Evolutionary conservation across 2,797 vertebrate genomes (phyloP).

Genomic region (Bufotes viridis): DNA sequence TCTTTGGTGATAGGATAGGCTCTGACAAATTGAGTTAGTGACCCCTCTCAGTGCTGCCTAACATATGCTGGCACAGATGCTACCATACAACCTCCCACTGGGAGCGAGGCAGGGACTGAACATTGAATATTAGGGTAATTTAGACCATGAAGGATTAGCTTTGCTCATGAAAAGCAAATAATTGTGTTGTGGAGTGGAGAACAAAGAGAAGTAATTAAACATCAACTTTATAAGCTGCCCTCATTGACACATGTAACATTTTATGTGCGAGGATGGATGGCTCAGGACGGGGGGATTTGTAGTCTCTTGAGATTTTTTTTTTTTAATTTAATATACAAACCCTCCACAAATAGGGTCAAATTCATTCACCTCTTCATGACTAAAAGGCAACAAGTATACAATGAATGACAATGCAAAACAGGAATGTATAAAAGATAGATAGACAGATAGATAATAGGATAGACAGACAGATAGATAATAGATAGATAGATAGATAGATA

Average conservation of each 20-base stretch:
- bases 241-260: constrained; percentile 66
- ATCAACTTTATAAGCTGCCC: constrained; percentile 69
- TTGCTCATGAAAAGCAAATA: constrained; percentile 67
- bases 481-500: constrained; percentile 5
- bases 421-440: background rate
- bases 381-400: background rate
- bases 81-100: constrained; percentile 69
- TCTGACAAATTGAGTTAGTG: constrained; percentile 73
- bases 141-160: constrained; percentile 73
- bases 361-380: background rate
- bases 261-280: constrained; percentile 65
- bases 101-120: constrained; percentile 71
- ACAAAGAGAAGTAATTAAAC: constrained; percentile 70
- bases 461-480: constrained; percentile 30
- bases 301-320: constrained; percentile 63
- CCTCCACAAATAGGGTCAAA: constrained; percentile 1
- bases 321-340: constrained; percentile 70
- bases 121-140: constrained; percentile 83
- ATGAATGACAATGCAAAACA: background rate
- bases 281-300: constrained; percentile 65
- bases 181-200: constrained; percentile 65
- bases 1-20: constrained; percentile 68
- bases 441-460: constrained; percentile 5
- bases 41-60: constrained; percentile 74
- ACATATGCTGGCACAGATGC: constrained; percentile 80